Percentiles rank a stretch among this genome's conserved stretches.
Conservation (phyloP, 2,797 vertebrate genomes). For the Simalia tracyae region DNA sequence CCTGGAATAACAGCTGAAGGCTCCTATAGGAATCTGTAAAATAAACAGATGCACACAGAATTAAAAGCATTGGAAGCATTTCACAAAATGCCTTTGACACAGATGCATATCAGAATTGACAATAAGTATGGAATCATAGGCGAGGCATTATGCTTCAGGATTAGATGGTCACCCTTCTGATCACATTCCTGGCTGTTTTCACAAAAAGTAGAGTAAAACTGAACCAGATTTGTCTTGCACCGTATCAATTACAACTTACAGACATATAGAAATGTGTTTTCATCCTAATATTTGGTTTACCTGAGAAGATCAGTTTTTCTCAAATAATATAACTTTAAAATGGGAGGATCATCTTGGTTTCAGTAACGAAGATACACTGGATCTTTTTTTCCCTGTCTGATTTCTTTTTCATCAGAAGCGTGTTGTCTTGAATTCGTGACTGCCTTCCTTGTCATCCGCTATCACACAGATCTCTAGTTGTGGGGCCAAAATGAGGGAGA, state of each 20-base stretch:
- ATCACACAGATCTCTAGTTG: neutral
- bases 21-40: neutral
- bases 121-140: neutral
- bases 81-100: neutral
- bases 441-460: neutral
- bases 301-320: neutral
- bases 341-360: neutral
- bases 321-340: neutral
- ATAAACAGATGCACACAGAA: neutral
- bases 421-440: neutral
- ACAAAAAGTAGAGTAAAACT: neutral
- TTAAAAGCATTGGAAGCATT: neutral
- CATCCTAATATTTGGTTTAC: neutral
- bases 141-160: neutral
- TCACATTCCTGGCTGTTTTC: neutral
- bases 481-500: neutral
- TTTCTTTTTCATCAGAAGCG: neutral
- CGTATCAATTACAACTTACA: neutral
- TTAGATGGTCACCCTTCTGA: neutral
- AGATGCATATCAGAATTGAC: neutral
- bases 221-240: neutral
- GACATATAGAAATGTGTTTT: neutral
- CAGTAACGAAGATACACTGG: neutral
- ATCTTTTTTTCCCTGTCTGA: neutral
- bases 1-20: neutral